Base-by-base conservation (phyloP, 2,888 invertebrate genomes). In the Steinernema scapterisci region DNA sequence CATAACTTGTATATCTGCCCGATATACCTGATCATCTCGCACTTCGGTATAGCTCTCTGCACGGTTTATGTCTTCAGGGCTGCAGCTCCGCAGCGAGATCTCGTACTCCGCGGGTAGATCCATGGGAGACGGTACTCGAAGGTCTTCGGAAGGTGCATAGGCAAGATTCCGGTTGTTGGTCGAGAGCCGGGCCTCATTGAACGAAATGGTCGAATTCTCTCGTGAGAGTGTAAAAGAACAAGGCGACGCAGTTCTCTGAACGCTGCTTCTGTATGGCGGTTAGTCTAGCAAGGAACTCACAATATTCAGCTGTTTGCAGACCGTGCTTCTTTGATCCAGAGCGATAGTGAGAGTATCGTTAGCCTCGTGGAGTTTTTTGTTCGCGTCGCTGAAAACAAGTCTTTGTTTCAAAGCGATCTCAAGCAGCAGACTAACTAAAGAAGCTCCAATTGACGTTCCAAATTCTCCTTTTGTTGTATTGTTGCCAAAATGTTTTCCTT, bases 351-450 rank as follows among this genome's bases (percentile, higher is more conserved):
- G 87, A 76, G 89, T 89, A 80, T 91, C 91, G 82, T 91, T 91
- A 0, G 91, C 90, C 80, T 91, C 91, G 79, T 91, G 90, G 6
- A 91, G 88, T 52, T 89, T 89, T 77, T 89, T 89, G 84, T 91
- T 91, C 11, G 91, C 91, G 79, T 91, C 90, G 77, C 91, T 91
- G 82, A 72, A 86, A 82, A 44, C 23, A 9, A 21, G 56, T 16
- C 19, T 7, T n/a, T 71, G 9, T 3, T 38, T 38, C 38, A 38
- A n/a, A n/a, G n/a, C n/a, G n/a, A n/a, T n/a, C 31, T 9, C 0
- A 27, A 43, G 7, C 21, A 13, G 25, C 23, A 73, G 45, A 38
- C 38, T 87, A 87, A 91, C 91, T 91, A 90, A 70, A 91, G 83
- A 56, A 91, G 85, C 71, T 90, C 89, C 13, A 91, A 86, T 79